Evolutionary conservation across 2,113 vertebrate genomes (phyloP), one percentile per base, ranked within the genome.

Genomic region (Stomatorhinus ivindoensis): DNA sequence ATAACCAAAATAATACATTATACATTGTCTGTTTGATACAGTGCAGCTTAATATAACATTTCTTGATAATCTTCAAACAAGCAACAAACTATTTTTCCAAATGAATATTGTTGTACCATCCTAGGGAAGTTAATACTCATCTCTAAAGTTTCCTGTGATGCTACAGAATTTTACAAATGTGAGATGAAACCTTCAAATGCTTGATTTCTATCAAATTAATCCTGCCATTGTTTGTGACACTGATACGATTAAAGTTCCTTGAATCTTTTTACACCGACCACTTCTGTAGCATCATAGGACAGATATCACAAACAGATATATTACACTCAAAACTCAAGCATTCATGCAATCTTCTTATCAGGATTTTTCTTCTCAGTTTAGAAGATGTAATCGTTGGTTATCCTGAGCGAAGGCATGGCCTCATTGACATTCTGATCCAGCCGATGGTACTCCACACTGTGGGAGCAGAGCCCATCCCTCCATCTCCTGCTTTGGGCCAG

Each of bases 391-490:
- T 98, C 97, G 27, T 97, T 97, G 76, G 98, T 98, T 93, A 98
- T 98, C 93, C 99, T 99, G 90, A 99, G 95, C 89, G 98, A 99
- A 89, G 98, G 98, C 98, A 99, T 99, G 0, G 98, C 98, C 89
- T 99, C 98, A 0, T 97, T 96, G 86, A 99, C 97, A 19, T 99
- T 99, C 90, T 99, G 98, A 94, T 99, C 97, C 65, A 99, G 95
- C 3, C 98, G 97, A 91, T 96, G 98, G 89, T 99, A 99, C 87
- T 98, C 97, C 87, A 97, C 96, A 0, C 95, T 96, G 89, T 97
- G 97, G 0, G 98, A 98, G 92, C 98, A 99, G 50, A 99, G 93
- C 4, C 97, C 92, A 31, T 99, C 98, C 91, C 97, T 96, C 98
- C 98, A 99, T 44, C 97, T 96, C 2, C 96, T 97, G 92, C 96